Evolutionary conservation across 2,797 vertebrate species (phyloP).

Genomic region (Diceros bicornis): DNA sequence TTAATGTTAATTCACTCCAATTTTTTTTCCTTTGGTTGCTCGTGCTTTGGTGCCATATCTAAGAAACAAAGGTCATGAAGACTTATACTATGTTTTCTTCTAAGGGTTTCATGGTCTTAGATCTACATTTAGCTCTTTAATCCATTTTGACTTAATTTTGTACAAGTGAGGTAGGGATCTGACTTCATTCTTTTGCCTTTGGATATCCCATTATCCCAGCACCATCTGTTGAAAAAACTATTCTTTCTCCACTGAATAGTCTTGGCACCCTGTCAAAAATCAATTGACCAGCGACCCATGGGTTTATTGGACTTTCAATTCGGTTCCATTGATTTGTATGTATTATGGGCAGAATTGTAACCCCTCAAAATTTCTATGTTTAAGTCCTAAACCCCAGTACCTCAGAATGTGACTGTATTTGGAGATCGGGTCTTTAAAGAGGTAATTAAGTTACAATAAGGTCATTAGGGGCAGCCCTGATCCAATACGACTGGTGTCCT

Average conservation of each 20-base stretch:
- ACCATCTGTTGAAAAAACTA: background rate
- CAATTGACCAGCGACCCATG: background rate
- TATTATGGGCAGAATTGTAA: background rate
- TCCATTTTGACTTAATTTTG: conserved; percentile 7
- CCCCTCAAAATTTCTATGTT: background rate
- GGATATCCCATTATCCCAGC: background rate
- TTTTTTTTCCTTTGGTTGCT: background rate
- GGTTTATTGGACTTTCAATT: background rate
- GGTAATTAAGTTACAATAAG: background rate
- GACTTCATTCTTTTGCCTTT: background rate
- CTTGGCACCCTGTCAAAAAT: background rate
- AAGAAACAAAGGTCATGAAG: conserved; percentile 22
- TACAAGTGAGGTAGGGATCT: background rate
- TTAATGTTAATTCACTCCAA: background rate
- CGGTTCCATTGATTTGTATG: background rate
- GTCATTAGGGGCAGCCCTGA: background rate
- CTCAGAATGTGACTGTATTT: background rate
- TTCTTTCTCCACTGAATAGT: background rate
- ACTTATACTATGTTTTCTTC: background rate
- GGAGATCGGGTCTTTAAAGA: background rate
- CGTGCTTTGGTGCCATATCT: background rate
- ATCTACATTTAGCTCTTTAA: background rate
- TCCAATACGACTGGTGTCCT: background rate
- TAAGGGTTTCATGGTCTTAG: conserved; percentile 20
- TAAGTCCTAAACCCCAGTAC: background rate